A percentile compares a stretch with the other conserved stretches of the same genome.
Conservation (phyloP, 2,888 invertebrate species). For the Gisinianus flammeolus region DNA sequence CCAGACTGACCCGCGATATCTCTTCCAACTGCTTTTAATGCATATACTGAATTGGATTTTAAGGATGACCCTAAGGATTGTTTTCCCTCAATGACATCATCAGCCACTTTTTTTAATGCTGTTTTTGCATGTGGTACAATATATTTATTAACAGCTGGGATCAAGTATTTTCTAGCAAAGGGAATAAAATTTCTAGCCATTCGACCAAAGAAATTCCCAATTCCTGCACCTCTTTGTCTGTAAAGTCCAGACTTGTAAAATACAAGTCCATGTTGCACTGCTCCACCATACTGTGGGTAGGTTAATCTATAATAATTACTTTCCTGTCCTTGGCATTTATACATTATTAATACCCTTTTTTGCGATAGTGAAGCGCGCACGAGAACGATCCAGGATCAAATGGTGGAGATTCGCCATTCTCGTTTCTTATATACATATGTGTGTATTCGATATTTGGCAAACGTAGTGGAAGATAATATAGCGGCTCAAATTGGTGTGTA, state of each 20-base stretch:
- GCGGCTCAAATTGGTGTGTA: neutral
- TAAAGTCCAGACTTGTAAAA: neutral
- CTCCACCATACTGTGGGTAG: neutral
- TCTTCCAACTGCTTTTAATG: conserved; percentile 28
- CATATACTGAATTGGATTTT: conserved; percentile 2
- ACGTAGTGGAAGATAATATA: conserved; percentile 3
- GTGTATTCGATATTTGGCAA: neutral
- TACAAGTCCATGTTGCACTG: neutral
- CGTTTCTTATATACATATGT: conserved; percentile 15
- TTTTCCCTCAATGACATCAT: conserved; percentile 13
- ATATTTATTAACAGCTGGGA: conserved; percentile 27
- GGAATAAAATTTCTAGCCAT: neutral
- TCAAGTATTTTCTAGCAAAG: neutral
- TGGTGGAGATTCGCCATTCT: neutral
- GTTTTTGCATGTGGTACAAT: conserved; percentile 26
- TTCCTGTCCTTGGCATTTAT: neutral
- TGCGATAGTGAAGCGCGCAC: conserved; percentile 24
- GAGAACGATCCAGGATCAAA: neutral
- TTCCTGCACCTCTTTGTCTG: conserved; percentile 9
- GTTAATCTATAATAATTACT: neutral
- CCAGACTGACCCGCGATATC: conserved; percentile 34
- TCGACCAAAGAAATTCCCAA: neutral
- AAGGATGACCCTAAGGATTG: conserved; percentile 13
- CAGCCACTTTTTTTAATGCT: conserved; percentile 2
- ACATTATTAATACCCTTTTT: neutral